Percentiles rank a stretch among this genome's conserved stretches.
Evolutionary conservation across 2,888 invertebrate species (phyloP).

Genomic region (Mesorhabditis sp.): DNA sequence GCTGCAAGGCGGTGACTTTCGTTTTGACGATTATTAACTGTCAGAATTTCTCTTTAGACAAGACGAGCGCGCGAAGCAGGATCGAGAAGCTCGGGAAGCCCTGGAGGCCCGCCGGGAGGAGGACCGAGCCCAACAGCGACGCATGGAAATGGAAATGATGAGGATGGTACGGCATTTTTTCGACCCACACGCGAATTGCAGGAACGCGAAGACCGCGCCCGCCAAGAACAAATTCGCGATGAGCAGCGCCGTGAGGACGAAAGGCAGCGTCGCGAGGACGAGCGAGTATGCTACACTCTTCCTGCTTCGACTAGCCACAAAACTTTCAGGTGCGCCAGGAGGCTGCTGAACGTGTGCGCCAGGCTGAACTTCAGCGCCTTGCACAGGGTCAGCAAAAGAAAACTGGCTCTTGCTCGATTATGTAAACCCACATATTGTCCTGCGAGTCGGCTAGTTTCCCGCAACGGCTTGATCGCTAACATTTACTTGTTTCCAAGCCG

Average conservation of each 20-base stretch:
- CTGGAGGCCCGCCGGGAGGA: neutral
- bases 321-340: conserved; percentile 3
- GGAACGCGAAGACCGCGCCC: too few relatives aligned
- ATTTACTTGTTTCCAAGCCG: neutral
- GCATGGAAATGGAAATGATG: neutral
- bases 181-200: too few relatives aligned
- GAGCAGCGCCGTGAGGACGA: conserved; percentile 1
- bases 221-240: neutral
- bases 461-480: neutral
- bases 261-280: neutral
- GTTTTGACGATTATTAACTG: neutral
- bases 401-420: neutral
- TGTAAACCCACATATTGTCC: neutral
- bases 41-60: neutral
- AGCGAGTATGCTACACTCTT: neutral
- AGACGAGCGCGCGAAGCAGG: neutral
- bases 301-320: neutral
- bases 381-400: neutral
- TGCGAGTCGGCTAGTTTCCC: neutral
- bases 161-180: neutral
- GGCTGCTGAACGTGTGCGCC: conserved; percentile 1
- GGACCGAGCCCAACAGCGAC: neutral
- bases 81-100: neutral
- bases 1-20: neutral
- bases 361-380: neutral